These are phyloP conservation scores for Eupithecia dodoneata DNA, from an alignment of 2,888 invertebrate genomes.

Conservation along the genomic window DNA sequence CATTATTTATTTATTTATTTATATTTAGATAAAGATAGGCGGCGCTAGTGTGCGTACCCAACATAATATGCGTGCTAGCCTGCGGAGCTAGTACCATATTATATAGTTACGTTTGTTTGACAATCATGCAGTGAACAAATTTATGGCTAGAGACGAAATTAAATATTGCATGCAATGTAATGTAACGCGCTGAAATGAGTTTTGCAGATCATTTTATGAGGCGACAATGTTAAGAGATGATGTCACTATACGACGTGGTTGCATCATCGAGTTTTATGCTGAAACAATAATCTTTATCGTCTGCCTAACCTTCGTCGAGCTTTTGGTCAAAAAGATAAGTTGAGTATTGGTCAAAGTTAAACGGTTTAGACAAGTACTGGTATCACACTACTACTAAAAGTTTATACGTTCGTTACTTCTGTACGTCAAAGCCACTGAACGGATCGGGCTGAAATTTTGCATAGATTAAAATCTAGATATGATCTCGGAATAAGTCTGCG, in stretches of 20 bases:
- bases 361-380: not conserved
- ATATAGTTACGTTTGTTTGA: not conserved
- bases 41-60: no score
- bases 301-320: slow-evolving; percentile 7
- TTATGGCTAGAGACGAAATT: slow-evolving; percentile 1
- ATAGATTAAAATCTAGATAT: not conserved
- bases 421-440: not conserved
- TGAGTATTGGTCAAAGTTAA: not conserved
- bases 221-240: slow-evolving; percentile 49
- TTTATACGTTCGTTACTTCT: not conserved
- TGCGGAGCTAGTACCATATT: no score
- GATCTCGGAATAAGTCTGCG: not conserved
- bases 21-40: no score
- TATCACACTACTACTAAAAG: not conserved
- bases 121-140: not conserved
- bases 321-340: slow-evolving; percentile 5
- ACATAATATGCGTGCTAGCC: no score
- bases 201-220: slow-evolving; percentile 58
- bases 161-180: slow-evolving; percentile 44
- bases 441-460: not conserved
- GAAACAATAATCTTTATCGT: slow-evolving; percentile 17
- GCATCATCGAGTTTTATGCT: slow-evolving; percentile 53
- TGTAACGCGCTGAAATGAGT: slow-evolving; percentile 50
- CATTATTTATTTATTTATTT: no score
- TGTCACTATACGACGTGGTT: slow-evolving; percentile 59